Conservation (phyloP, 2,113 vertebrate genomes). For the Hippocampus zosterae region DNA sequence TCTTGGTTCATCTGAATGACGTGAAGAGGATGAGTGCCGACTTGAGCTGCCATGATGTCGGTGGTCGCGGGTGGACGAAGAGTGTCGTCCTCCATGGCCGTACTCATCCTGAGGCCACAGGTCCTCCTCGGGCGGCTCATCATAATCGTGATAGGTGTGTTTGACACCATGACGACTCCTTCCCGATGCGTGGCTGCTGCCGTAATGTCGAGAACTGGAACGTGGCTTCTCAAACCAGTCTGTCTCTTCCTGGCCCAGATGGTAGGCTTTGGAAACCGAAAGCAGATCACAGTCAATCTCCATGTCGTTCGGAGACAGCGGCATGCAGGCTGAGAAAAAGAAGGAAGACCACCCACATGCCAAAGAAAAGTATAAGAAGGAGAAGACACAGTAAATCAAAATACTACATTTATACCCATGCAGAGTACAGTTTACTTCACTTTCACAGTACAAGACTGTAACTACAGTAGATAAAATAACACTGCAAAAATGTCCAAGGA, state of each 20-base stretch:
- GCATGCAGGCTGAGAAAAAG: slow-evolving; percentile 73
- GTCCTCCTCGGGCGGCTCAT: slow-evolving; percentile 91
- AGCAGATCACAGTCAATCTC: slow-evolving; percentile 92
- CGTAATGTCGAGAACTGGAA: slow-evolving; percentile 88
- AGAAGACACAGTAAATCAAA: slow-evolving; percentile 58
- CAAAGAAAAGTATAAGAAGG: slow-evolving; percentile 54
- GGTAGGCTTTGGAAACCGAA: slow-evolving; percentile 99
- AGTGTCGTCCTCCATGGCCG: slow-evolving; percentile 74
- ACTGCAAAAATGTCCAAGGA: slow-evolving; percentile 53
- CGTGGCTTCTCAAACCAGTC: slow-evolving; percentile 99
- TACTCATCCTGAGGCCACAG: slow-evolving; percentile 89
- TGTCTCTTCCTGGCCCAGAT: slow-evolving; percentile 98
- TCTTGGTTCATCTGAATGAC: slow-evolving; percentile 83
- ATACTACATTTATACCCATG: slow-evolving; percentile 61
- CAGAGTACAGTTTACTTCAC: slow-evolving; percentile 46
- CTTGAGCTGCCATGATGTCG: slow-evolving; percentile 84
- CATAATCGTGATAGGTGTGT: slow-evolving; percentile 93
- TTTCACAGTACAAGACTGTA: slow-evolving; percentile 41
- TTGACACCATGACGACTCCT: slow-evolving; percentile 84
- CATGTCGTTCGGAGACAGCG: slow-evolving; percentile 64
- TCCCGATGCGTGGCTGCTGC: slow-evolving; percentile 84
- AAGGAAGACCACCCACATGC: slow-evolving; percentile 65
- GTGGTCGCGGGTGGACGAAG: slow-evolving; percentile 80
- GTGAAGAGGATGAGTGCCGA: slow-evolving; percentile 80
- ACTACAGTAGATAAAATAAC: slow-evolving; percentile 29